Base-by-base conservation (phyloP, 2,113 vertebrate species). In the Corythornis madagascariensis region DNA sequence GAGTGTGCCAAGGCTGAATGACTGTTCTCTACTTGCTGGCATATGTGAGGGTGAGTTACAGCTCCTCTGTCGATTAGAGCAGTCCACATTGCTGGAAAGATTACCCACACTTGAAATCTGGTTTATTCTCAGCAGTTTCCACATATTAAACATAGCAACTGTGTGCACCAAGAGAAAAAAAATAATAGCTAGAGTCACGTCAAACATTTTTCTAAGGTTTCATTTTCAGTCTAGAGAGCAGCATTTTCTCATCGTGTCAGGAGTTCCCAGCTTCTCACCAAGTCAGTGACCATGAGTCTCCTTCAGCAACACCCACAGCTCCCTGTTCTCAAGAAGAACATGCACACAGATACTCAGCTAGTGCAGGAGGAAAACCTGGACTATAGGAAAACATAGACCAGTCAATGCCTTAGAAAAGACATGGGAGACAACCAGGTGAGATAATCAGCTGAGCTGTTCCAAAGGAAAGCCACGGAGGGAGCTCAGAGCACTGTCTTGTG, bases 131-230 rank as follows among this genome's bases (percentile, higher is more conserved):
- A 77, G 21, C 31, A 47, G 59, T 84, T 88, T 89, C 42, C 65
- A 77, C 53, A 22, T 59, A 75, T 86, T 75, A 93, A 92, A 90
- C 45, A 73, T 24, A 92, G 78, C 22, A 71, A 43, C 26, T 57
- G 31, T 28, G 26, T 21, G 45, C 38, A 85, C 66, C 73, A 84
- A 83, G 65, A 38, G 38, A 11, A 38, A 38, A 38, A 66, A 40
- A n/a, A 33, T 22, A 90, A 61, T 28, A 91, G 42, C 86, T 65
- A 76, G 18, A 83, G 63, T 73, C 12, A 61, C 8, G 35, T 88
- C 43, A 88, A 84, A 72, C 16, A 48, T 55, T 80, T 76, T 85
- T 74, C 43, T 59, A 71, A 90, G 29, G 88, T 84, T 94, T 88
- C 87, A 83, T 53, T 83, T 87, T 77, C 81, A 86, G 45, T 72